A percentile compares a stretch with the other conserved stretches of the same genome.
Evolutionary conservation across 37 sponge, comb jelly and placozoan genomes (phyloP).

Genomic region (Oscarella lobularis): DNA sequence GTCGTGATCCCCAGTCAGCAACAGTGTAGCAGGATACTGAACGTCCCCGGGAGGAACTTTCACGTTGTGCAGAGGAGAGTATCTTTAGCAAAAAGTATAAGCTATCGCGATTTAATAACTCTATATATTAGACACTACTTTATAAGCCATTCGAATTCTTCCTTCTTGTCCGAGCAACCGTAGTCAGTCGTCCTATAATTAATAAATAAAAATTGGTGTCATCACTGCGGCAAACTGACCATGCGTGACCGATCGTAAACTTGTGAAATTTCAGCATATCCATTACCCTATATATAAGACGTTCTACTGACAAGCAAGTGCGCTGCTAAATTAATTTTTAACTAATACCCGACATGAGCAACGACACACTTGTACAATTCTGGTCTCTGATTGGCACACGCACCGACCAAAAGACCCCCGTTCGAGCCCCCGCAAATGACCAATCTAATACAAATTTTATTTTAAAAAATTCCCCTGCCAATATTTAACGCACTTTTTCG

Average conservation of each 20-base stretch:
- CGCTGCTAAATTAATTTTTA: not conserved
- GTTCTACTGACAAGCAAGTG: not conserved
- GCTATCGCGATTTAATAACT: not conserved
- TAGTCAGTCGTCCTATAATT: conserved; percentile 66
- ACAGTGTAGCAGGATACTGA: conserved; percentile 76
- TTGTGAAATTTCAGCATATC: conserved; percentile 94
- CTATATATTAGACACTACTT: conserved; percentile 17
- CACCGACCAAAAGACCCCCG: conserved; percentile 93
- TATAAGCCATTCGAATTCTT: conserved; percentile 59
- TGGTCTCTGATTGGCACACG: conserved; percentile 91
- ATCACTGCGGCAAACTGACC: conserved; percentile 24
- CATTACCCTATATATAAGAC: conserved; percentile 40
- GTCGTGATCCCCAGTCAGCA: conserved; percentile 94
- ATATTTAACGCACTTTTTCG: conserved; percentile 9
- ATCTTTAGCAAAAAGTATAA: conserved; percentile 17
- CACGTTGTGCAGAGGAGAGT: conserved; percentile 88
- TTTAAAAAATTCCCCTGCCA: not conserved
- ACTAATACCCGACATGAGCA: conserved; percentile 89
- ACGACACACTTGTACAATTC: conserved; percentile 87
- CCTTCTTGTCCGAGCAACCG: conserved; percentile 74
- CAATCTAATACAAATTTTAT: conserved; percentile 23
- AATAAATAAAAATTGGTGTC: not conserved
- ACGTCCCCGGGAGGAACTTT: conserved; percentile 13
- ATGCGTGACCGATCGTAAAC: conserved; percentile 96
- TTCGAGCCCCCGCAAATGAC: conserved; percentile 89